Evolutionary conservation across 2,797 vertebrate species (phyloP).

Genomic region (Sebastes kiyomatsui): DNA sequence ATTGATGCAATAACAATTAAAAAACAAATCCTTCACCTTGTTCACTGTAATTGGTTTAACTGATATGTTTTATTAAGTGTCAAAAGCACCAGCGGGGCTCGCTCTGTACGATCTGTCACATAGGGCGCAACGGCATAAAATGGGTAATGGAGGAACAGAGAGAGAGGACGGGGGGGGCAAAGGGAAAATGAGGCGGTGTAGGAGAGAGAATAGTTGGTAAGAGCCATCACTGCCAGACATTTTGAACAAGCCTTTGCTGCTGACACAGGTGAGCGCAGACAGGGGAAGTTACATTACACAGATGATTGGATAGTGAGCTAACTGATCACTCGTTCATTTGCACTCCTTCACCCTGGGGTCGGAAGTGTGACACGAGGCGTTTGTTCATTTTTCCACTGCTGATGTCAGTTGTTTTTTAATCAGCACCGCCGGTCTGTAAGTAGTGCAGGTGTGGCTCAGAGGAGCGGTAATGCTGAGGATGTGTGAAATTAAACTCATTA

Average conservation of each 20-base stretch:
- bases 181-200: neutral
- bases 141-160: constrained; percentile 31
- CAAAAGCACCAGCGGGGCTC: constrained; percentile 70
- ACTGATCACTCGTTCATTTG: constrained; percentile 81
- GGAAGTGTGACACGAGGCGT: constrained; percentile 78
- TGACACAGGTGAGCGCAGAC: constrained; percentile 64
- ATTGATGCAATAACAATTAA: constrained; percentile 16
- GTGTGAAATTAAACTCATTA: constrained; percentile 70
- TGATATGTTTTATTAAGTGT: constrained; percentile 78
- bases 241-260: constrained; percentile 52
- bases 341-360: constrained; percentile 78
- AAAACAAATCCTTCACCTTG: constrained; percentile 52
- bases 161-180: neutral
- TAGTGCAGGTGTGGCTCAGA: constrained; percentile 77
- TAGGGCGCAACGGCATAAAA: constrained; percentile 30
- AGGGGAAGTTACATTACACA: constrained; percentile 51
- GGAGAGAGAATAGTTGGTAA: constrained; percentile 19
- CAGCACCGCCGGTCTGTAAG: constrained; percentile 72
- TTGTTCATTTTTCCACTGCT: constrained; percentile 80
- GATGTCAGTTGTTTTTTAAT: constrained; percentile 80
- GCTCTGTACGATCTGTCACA: constrained; percentile 46
- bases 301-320: constrained; percentile 63
- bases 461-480: constrained; percentile 69
- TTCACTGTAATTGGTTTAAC: constrained; percentile 72
- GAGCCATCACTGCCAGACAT: constrained; percentile 61